Percentiles rank a stretch among this genome's conserved stretches.
phyloP scores from a whole-genome alignment of 2,113 vertebrate species.

The Perca schrenkii region DNA sequence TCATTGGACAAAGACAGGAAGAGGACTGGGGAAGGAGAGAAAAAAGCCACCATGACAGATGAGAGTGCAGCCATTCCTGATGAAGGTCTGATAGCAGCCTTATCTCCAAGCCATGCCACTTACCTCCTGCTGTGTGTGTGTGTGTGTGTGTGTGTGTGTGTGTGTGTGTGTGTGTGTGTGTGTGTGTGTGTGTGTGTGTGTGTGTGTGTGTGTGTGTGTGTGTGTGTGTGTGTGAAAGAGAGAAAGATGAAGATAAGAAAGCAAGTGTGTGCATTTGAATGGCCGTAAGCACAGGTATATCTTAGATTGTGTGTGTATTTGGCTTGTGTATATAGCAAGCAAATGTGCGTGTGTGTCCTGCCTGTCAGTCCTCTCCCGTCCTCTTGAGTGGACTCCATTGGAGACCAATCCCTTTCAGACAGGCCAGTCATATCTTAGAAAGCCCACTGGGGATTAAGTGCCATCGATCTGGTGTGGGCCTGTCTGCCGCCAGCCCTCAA shows the following conservation, averaged over 20 bases:
- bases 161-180: background rate
- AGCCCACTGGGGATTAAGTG: conserved; percentile 56
- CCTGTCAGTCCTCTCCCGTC: conserved; percentile 38
- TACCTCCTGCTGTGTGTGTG: conserved; percentile 51
- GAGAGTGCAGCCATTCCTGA: conserved; percentile 63
- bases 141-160: background rate
- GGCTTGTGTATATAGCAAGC: background rate
- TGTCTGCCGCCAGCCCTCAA: conserved; percentile 27
- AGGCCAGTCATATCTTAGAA: conserved; percentile 57
- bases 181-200: conserved; percentile 20
- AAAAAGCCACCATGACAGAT: conserved; percentile 58
- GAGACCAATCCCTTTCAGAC: conserved; percentile 42
- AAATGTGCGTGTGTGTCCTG: background rate
- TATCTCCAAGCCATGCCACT: conserved; percentile 69
- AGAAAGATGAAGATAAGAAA: conserved; percentile 1
- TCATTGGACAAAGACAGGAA: conserved; percentile 46
- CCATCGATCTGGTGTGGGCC: conserved; percentile 46
- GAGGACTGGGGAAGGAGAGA: conserved; percentile 35
- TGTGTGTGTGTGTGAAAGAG: background rate
- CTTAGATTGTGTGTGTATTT: conserved; percentile 4
- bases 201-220: conserved; percentile 31
- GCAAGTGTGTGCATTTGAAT: conserved; percentile 2
- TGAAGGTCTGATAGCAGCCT: conserved; percentile 68
- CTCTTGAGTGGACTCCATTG: conserved; percentile 43
- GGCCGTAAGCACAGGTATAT: background rate